A percentile compares a stretch with the other conserved stretches of the same genome.
Conservation (phyloP, 2,797 vertebrate genomes). For the Bradypodion pumilum region DNA sequence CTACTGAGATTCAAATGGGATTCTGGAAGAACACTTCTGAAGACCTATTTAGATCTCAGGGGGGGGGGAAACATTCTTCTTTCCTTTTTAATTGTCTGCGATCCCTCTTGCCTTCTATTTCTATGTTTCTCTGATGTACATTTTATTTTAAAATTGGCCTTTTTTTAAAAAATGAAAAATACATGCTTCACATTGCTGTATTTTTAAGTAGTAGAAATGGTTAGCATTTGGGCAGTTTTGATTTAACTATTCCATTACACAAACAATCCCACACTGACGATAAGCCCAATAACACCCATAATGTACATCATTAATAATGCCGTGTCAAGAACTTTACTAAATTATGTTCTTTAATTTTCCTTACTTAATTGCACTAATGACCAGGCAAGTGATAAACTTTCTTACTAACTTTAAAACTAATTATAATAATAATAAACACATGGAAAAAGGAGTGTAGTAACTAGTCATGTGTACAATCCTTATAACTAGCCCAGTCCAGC, state of each 20-base stretch:
- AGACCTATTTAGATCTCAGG: slow-evolving; percentile 46
- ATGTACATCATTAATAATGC: slow-evolving; percentile 70
- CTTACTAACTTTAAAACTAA: slow-evolving; percentile 55
- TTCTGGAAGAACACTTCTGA: slow-evolving; percentile 37
- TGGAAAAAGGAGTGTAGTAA: slow-evolving; percentile 83
- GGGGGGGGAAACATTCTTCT: not conserved
- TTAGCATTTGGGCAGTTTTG: slow-evolving; percentile 39
- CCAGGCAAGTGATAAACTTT: slow-evolving; percentile 34
- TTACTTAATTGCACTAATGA: slow-evolving; percentile 71
- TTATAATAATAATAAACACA: slow-evolving; percentile 73
- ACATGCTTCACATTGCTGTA: slow-evolving; percentile 22
- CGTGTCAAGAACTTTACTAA: slow-evolving; percentile 67
- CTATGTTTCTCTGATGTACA: slow-evolving; percentile 75
- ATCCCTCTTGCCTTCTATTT: slow-evolving; percentile 60
- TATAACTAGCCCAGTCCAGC: slow-evolving; percentile 98
- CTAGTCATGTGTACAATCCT: slow-evolving; percentile 94
- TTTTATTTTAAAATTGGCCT: slow-evolving; percentile 54
- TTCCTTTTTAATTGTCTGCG: slow-evolving; percentile 43
- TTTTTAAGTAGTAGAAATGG: slow-evolving; percentile 33
- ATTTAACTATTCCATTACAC: slow-evolving; percentile 45
- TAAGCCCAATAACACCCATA: slow-evolving; percentile 35
- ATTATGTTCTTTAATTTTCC: slow-evolving; percentile 63
- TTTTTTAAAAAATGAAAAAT: slow-evolving; percentile 28
- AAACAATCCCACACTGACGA: slow-evolving; percentile 42
- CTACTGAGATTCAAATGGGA: slow-evolving; percentile 37